Evolutionary conservation across 2,888 invertebrate species (phyloP).

Genomic region (Saturnia pavonia): DNA sequence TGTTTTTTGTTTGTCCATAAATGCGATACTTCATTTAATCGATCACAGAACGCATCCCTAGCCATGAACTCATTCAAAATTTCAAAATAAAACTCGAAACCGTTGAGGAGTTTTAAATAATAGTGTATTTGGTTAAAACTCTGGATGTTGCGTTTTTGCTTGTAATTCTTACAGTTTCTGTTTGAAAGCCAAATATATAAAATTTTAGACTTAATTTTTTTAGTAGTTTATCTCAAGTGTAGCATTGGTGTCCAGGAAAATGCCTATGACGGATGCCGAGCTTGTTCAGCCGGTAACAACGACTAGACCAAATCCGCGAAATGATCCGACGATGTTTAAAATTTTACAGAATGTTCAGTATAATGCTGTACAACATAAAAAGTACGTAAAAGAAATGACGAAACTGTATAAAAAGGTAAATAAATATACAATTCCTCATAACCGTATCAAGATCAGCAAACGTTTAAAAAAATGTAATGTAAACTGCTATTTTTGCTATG

Average conservation of each 20-base stretch:
- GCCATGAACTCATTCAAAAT: too few species aligned
- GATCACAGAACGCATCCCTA: too few species aligned
- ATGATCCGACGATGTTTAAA: constrained; percentile 70
- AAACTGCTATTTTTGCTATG: neutral
- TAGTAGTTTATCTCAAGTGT: neutral
- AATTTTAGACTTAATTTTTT: too few species aligned
- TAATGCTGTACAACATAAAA: constrained; percentile 84
- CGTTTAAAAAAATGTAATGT: neutral
- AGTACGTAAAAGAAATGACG: constrained; percentile 83
- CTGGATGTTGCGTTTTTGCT: neutral
- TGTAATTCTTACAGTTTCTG: too few species aligned
- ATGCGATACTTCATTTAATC: too few species aligned
- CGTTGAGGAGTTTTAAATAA: too few species aligned
- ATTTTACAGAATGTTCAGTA: constrained; percentile 85
- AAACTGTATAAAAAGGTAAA: constrained; percentile 84
- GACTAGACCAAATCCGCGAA: constrained; percentile 66
- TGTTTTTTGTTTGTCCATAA: too few species aligned
- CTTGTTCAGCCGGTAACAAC: constrained; percentile 41
- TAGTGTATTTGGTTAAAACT: too few species aligned
- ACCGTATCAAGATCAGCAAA: neutral
- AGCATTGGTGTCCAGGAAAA: constrained; percentile 26
- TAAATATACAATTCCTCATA: constrained; percentile 15
- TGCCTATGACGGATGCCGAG: constrained; percentile 59
- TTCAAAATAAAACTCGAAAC: too few species aligned
- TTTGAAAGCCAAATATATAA: too few species aligned